phyloP scores from a whole-genome alignment of 2,888 invertebrate species.

The Acleris literana region DNA sequence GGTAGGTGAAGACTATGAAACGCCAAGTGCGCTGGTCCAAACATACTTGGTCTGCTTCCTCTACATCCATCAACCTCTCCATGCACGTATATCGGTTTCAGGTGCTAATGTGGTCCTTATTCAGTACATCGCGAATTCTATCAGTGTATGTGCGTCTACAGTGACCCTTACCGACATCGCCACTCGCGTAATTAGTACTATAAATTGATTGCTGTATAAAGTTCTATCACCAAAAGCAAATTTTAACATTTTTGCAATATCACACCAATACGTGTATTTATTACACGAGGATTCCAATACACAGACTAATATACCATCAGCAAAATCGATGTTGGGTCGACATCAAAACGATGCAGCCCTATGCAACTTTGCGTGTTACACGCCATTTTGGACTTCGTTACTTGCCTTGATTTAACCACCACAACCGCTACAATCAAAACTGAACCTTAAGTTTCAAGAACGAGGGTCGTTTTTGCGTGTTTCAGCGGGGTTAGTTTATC shows the following conservation, averaged over 20 bases:
- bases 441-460: neutral
- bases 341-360: conserved; percentile 67
- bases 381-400: conserved; percentile 55
- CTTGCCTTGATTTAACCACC: conserved; percentile 37
- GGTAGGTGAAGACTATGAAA: no score
- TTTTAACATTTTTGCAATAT: neutral
- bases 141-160: no score
- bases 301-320: conserved; percentile 61
- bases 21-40: no score
- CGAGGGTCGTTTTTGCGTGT: conserved; percentile 36
- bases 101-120: no score
- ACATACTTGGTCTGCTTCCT: no score
- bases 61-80: no score
- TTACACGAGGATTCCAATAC: conserved; percentile 42
- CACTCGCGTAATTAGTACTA: no score
- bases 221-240: no score
- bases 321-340: conserved; percentile 60
- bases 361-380: conserved; percentile 75
- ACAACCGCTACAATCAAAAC: conserved; percentile 17
- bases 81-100: no score
- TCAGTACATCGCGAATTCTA: no score
- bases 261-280: neutral
- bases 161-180: no score
- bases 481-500: neutral
- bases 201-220: no score